Evolutionary conservation across 2,888 invertebrate genomes (phyloP), one percentile per base, ranked within the genome.

Genomic region (Drosophila lacicola): DNA sequence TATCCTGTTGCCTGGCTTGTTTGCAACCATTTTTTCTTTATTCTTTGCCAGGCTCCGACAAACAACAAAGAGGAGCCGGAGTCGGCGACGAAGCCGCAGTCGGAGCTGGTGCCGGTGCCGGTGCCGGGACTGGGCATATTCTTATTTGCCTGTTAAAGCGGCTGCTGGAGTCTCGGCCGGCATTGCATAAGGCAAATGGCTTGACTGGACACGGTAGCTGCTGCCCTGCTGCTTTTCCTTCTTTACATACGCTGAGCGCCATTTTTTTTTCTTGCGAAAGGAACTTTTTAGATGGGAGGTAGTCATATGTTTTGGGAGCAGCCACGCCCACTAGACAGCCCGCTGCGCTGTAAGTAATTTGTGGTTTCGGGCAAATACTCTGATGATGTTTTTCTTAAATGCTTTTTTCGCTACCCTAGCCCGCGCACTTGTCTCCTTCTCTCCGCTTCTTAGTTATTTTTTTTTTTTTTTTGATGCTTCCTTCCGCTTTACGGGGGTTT

Each of bases 371-470:
- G 88, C 86, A 88, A 87, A 87, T 85, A 78, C 80, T 80, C 76
- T 83, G 88, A 83, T 86, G 88, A 88, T 88, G 86, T 88, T 85
- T 86, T 86, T 82, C 85, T 88, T 88, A 88, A 88, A 86, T 83
- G 84, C 83, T 80, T 86, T 81, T 78, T 72, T 70, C 82, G 66
- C 69, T 73, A 55, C 70, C 73, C 46, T 53, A 14, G 46, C 55
- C 39, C 17, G 49, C 37, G 17, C 44, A 51, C 42, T 19, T 57
- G 34, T n/a, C 66, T 42, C 13, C 45, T 36, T 44, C 47, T 8
- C 14, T 39, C 17, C 5, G 45, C 4, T 5, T 6, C n/a, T 45
- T 29, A 33, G 41, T 51, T 58, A 47, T 19, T 61, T 57, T 17
- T 55, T 63, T 58, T 44, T 64, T 17, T 17, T 17, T n/a, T n/a